Evolutionary conservation across 1,140 invertebrate genomes (phyloP).

Genomic region (Acromyrmex heyeri): DNA sequence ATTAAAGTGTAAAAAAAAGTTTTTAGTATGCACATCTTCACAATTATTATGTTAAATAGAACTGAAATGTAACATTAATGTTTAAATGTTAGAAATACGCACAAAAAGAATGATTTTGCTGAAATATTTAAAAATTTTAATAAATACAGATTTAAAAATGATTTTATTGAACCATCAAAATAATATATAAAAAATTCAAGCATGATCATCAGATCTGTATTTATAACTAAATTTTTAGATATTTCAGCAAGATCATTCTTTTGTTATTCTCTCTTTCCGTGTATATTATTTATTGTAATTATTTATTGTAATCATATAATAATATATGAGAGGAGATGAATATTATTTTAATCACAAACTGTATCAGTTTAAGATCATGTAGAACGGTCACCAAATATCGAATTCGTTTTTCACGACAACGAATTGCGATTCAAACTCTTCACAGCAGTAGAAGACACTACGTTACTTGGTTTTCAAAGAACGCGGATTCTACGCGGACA

Average conservation of each 20-base stretch:
- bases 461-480: not conserved
- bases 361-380: not conserved
- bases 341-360: constrained; percentile 15
- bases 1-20: not conserved
- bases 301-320: constrained; percentile 23
- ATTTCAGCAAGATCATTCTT: no score
- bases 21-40: not conserved
- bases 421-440: not conserved
- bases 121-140: no score
- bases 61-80: not conserved
- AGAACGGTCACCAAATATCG: not conserved
- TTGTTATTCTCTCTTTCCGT: no score
- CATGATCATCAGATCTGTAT: no score
- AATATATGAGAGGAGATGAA: not conserved
- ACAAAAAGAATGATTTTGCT: not conserved
- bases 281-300: no score
- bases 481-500: not conserved
- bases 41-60: not conserved
- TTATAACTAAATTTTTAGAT: no score
- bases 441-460: not conserved
- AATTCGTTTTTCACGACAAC: not conserved
- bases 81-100: not conserved
- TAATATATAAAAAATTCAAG: no score
- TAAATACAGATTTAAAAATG: no score
- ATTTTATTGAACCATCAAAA: no score